Evolutionary conservation across 2,888 invertebrate species (phyloP), one percentile per base, ranked within the genome.

Genomic region (Seladonia tumulorum): DNA sequence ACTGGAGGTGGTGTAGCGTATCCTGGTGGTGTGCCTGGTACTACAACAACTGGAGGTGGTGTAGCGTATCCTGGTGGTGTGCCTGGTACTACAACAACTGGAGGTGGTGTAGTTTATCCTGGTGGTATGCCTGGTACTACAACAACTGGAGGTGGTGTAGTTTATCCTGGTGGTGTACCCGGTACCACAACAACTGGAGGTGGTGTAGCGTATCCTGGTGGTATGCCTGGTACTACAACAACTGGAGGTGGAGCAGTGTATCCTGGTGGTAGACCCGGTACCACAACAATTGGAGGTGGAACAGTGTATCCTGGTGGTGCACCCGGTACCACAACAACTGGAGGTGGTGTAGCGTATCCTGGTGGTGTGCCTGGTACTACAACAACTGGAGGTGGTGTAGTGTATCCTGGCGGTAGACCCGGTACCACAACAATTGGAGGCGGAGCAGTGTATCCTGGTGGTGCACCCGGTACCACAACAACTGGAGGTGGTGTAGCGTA

Each of bases 151-250:
- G 87, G 82, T 22, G 66, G 79, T 70, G 88, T 77, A 29, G 10
- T 2, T 7, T 87, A 87, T 85, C 89, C 87, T 35, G 86, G 83
- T 7, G 86, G 84, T 4, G 12, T 81, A 57, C 88, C 90, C 25
- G 70, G 79, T 4, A 57, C 72, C 16, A 16, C 42, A 4, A 35
- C 49, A 14, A 53, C 71, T 35, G 91, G 88, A 45, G 49, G 25
- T 29, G 25, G 16, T 7, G 18, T 18, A 12, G 2, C 0, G 0
- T 63, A 72, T 47, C 80, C 82, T 1, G 53, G 76, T 53, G 60
- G 35, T 14, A 72, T 76, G 53, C 49, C 78, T 25, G 71, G 87
- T 5, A n/a, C 73, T 18, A 66, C 29, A 5, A 18, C 5, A 29
- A 47, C 73, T 10, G 57, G 57, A n/a, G 57, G 57, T 1, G n/a